A percentile compares a stretch with the other conserved stretches of the same genome.
Evolutionary conservation across 2,797 vertebrate species (phyloP).

Genomic region (Paramormyrops hopkinsi): DNA sequence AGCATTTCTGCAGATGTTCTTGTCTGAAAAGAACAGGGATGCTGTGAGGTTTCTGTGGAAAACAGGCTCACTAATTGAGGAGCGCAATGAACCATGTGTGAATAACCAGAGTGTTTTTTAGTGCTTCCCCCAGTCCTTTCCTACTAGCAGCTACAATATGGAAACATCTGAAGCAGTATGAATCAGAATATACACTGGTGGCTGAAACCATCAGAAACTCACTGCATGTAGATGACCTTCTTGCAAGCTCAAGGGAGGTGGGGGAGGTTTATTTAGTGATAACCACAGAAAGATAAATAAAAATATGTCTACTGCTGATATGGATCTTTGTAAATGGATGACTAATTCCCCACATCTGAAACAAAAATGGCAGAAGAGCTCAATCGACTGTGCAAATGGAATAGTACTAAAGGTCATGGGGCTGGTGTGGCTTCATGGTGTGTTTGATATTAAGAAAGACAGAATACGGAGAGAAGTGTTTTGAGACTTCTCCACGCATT

Average conservation of each 20-base stretch:
- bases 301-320: neutral
- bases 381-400: neutral
- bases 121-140: slow-evolving; percentile 7
- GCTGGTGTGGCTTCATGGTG: neutral
- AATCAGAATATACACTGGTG: neutral
- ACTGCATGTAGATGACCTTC: slow-evolving; percentile 4
- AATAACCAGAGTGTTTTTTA: slow-evolving; percentile 6
- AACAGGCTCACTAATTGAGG: neutral
- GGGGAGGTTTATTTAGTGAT: neutral
- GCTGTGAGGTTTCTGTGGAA: neutral
- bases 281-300: neutral
- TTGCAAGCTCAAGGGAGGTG: neutral
- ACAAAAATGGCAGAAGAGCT: neutral
- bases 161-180: slow-evolving; percentile 10
- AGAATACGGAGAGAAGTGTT: slow-evolving; percentile 5
- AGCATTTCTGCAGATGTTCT: neutral
- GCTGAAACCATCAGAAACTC: neutral
- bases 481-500: slow-evolving; percentile 10
- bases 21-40: neutral
- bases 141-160: slow-evolving; percentile 11
- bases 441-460: neutral
- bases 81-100: neutral
- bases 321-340: slow-evolving; percentile 20
- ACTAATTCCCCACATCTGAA: slow-evolving; percentile 8
- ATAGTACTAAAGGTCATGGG: slow-evolving; percentile 10